Percentiles rank a stretch among this genome's conserved stretches.
Conservation (phyloP, 2,797 vertebrate species). For the Nyctalus aviator region DNA sequence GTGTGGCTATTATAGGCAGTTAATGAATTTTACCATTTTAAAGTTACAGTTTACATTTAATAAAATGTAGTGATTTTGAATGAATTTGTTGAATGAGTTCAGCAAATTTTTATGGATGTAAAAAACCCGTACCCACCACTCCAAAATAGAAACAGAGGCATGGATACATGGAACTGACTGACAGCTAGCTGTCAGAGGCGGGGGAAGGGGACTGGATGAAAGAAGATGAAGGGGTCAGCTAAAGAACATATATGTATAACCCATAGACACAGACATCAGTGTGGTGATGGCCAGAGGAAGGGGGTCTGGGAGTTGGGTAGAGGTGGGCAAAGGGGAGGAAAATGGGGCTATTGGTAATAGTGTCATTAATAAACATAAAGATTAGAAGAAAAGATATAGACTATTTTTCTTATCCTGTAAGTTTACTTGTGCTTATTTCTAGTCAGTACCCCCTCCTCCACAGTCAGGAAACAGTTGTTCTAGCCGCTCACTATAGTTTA, state of each 20-base stretch:
- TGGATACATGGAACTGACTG: neutral
- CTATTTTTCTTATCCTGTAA: neutral
- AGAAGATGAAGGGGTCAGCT: neutral
- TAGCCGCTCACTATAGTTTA: neutral
- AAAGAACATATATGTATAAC: neutral
- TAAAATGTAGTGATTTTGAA: slow-evolving; percentile 21
- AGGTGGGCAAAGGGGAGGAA: neutral
- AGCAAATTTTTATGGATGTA: neutral
- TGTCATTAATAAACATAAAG: neutral
- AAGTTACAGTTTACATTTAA: neutral
- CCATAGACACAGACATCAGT: neutral
- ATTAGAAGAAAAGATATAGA: neutral
- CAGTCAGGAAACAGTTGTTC: neutral
- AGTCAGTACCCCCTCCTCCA: neutral
- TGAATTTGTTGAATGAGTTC: slow-evolving; percentile 42
- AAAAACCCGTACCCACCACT: neutral
- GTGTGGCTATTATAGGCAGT: neutral
- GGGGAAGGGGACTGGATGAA: neutral
- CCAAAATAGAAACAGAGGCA: neutral
- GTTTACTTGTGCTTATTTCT: neutral
- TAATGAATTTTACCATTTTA: slow-evolving; percentile 7
- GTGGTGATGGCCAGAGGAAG: neutral
- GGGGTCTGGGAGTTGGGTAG: neutral
- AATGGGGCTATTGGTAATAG: neutral
- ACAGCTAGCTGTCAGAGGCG: neutral